Percentiles rank a stretch among this genome's conserved stretches.
Evolutionary conservation across 1,140 invertebrate species (phyloP).

Genomic region (Drosophila nannoptera): DNA sequence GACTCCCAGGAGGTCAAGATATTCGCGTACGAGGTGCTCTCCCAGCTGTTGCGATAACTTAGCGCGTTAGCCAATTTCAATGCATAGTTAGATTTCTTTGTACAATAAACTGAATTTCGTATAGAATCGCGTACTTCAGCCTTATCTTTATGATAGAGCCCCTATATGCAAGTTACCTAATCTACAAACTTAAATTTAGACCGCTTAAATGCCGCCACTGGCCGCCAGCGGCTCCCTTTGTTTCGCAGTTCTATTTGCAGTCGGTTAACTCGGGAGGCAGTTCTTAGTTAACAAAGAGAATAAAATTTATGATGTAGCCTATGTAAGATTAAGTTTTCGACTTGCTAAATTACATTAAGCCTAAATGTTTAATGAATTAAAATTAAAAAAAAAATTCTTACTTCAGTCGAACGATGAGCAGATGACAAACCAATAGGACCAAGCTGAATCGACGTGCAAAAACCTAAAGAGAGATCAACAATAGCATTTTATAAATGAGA

Average conservation of each 20-base stretch:
- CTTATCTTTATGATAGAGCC: constrained; percentile 12
- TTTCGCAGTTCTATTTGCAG: constrained; percentile 50
- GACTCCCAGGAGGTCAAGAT: constrained; percentile 82
- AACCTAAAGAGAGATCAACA: constrained; percentile 46
- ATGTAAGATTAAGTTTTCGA: constrained; percentile 51
- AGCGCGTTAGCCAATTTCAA: background rate
- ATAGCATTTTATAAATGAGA: constrained; percentile 53
- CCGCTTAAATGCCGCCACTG: constrained; percentile 1
- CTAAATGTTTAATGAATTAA: constrained; percentile 45
- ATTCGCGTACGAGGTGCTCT: constrained; percentile 68
- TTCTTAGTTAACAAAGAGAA: constrained; percentile 68
- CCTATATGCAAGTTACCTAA: background rate
- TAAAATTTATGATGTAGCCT: constrained; percentile 2
- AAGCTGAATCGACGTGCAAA: constrained; percentile 59
- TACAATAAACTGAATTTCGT: constrained; percentile 40
- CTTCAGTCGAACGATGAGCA: background rate
- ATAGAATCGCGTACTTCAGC: constrained; percentile 17
- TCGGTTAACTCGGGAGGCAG: constrained; percentile 46
- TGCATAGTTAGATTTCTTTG: constrained; percentile 25
- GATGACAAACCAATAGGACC: constrained; percentile 68
- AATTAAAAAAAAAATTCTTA: background rate
- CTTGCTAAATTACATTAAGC: constrained; percentile 38
- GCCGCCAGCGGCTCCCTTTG: constrained; percentile 4
- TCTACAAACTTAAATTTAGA: background rate
- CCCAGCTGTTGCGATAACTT: constrained; percentile 48